Base-by-base conservation (phyloP, 2,888 invertebrate genomes). In the Ditula angustiorana region DNA sequence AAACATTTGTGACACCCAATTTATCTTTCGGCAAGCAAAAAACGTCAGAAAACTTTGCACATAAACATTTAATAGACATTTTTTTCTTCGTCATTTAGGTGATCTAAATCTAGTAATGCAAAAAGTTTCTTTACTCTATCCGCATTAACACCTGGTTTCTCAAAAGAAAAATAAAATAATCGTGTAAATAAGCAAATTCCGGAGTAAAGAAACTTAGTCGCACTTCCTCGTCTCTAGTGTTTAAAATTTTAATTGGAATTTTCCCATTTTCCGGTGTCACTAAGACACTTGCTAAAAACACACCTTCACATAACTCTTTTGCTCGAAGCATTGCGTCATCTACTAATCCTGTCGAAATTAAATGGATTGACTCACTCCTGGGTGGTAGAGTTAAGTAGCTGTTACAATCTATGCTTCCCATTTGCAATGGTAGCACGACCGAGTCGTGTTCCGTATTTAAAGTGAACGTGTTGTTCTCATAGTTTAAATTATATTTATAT, bases 321-420 rank as follows among this genome's bases (percentile, higher is more conserved):
- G 46, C 46, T 19, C 21, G 10, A 16, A 46, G 4, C 5, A 26
- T 5, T 26, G 5, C 3, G 5, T 26, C 26, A 5, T 5, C 26
- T 26, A 5, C 5, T 21, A 10, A 26, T 16, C 21, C 49, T 10
- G 13, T 50, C 49, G 13, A 50, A 24, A 24, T 13, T 26, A 24
- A 50, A 26, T 50, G 49, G 11, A 50, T 50, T 26, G 49, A 50
- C 26, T 50, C 49, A 16, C 26, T n/a, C n/a, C 49, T 23, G n/a
- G 49, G 23, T 24, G 49, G 49, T 26, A 50, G 8, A 24, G n/a
- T 26, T 26, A 50, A 26, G 8, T 24, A 24, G 11, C 24, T 26
- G 24, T 50, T 50, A 21, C 21, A 19, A 21, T n/a, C 19, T 19
- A 23, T 46, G 3, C 21, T 7, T 26, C 24, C 26, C 13, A 26